Conservation (phyloP, 53 echinoderm and acorn worm species). For the Hippasteria phrygiana region DNA sequence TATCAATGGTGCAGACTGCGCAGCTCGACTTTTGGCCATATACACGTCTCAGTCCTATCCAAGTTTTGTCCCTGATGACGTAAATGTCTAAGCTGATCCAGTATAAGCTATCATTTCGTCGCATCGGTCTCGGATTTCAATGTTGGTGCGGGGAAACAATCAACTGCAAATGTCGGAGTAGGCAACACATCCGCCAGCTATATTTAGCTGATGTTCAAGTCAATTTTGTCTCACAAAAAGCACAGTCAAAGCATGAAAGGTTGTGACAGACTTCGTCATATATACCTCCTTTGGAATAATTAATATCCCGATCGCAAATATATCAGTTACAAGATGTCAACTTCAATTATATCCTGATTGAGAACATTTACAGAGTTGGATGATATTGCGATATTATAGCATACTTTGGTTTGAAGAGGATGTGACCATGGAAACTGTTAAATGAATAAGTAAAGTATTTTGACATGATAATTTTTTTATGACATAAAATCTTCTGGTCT, state of each 20-base stretch:
- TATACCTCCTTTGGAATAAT: constrained; percentile 21
- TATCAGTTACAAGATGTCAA: too few species aligned
- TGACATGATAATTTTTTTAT: too few species aligned
- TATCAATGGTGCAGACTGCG: too few species aligned
- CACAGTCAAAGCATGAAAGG: not conserved
- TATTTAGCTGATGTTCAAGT: constrained; percentile 5
- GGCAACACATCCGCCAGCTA: constrained; percentile 18
- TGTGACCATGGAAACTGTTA: too few species aligned
- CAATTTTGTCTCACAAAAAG: not conserved
- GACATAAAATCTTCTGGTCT: too few species aligned
- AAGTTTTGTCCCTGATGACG: not conserved
- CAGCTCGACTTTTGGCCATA: too few species aligned
- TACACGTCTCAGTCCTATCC: too few species aligned
- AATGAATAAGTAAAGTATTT: too few species aligned
- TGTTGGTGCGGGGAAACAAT: constrained; percentile 37
- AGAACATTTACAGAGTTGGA: too few species aligned
- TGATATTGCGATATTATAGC: too few species aligned
- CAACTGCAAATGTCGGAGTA: not conserved
- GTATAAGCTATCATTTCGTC: not conserved
- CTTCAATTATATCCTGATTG: too few species aligned
- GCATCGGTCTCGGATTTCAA: constrained; percentile 26
- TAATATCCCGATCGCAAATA: constrained; percentile 5
- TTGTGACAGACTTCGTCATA: not conserved
- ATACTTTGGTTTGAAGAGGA: too few species aligned
- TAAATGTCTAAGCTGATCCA: not conserved